Percentiles rank a stretch among this genome's conserved stretches.
Evolutionary conservation across 2,113 vertebrate genomes (phyloP).

Genomic region (Hypocryptadius cinnamomeus): DNA sequence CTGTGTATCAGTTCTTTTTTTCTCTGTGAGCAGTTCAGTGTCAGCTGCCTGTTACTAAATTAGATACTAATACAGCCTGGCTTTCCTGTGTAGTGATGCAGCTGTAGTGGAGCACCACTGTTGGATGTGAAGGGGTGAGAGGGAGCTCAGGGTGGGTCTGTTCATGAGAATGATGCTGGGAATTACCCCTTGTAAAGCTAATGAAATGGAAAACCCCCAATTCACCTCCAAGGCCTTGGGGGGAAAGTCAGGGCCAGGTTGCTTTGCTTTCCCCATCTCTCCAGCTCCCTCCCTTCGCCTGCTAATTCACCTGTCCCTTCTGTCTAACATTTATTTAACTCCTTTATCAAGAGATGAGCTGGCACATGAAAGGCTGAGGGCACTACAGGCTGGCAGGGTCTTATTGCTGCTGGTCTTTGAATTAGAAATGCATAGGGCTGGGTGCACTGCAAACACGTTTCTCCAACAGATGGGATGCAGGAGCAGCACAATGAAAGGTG

Average conservation of each 20-base stretch:
- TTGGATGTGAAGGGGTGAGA: not conserved
- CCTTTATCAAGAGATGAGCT: not conserved
- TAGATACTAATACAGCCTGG: not conserved
- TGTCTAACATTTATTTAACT: not conserved
- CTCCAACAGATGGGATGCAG: not conserved
- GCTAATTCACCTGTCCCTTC: not conserved
- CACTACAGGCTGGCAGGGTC: not conserved
- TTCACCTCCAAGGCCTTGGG: not conserved
- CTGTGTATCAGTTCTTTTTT: not conserved
- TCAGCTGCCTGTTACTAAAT: not conserved
- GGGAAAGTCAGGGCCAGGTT: not conserved
- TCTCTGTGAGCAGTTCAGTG: not conserved
- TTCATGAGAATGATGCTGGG: not conserved
- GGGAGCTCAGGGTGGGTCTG: not conserved
- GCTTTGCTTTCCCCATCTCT: not conserved
- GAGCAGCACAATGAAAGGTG: not conserved
- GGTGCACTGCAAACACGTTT: rapidly evolving
- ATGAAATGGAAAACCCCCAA: constrained; percentile 45
- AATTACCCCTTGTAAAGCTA: constrained; percentile 49
- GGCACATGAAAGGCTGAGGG: not conserved
- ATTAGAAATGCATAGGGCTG: not conserved
- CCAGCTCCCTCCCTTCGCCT: not conserved
- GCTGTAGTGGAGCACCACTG: not conserved
- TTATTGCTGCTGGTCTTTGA: not conserved
- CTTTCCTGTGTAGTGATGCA: not conserved